Base-by-base conservation (phyloP, 2,797 vertebrate species). In the Erethizon dorsatum region DNA sequence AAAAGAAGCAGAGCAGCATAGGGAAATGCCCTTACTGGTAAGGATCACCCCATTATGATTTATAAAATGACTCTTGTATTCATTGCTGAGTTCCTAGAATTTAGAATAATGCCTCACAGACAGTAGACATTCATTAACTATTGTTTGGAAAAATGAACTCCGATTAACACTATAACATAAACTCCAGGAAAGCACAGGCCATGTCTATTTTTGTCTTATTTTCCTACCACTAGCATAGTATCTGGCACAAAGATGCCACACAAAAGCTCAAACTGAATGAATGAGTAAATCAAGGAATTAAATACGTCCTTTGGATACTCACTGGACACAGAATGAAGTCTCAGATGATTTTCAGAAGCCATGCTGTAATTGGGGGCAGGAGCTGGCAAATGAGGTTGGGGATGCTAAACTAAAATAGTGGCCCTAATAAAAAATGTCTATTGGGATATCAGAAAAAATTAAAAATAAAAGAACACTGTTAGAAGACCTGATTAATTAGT, bases 391-490 rank as follows among this genome's bases (percentile, higher is more conserved):
- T 28, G 1, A 28, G 22, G 2, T 18, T 20, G 11, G 52, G 22
- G 90, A 79, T 52, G 5, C 61, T 96, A 94, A 95, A 86, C 14
- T 71, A 90, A 87, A 59, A 83, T 56, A 90, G 41, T 17, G 80
- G 14, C 31, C 11, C 65, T 75, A 75, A 9, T 91, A 86, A 45
- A 90, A 91, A 95, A 71, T 65, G 18, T 65, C 59, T 88, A 63
- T 14, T 80, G 28, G 52, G 50, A 90, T 91, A 87, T 28, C 80
- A 67, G 18, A 87, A 92, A 61, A 83, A 22, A 63, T 59, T 15
- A 47, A 90, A 88, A 94, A 69, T 45, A 77, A 82, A 24, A 84
- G 28, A 85, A 26, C 14, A 85, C 61, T 65, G 93, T 87, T 83
- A 83, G 37, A 90, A 85, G 24, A 71, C 24, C 20, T 79, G 24